These are phyloP conservation scores for Gobionotothen gibberifrons DNA, from an alignment of 2,797 vertebrate genomes.

Conservation along the genomic window DNA sequence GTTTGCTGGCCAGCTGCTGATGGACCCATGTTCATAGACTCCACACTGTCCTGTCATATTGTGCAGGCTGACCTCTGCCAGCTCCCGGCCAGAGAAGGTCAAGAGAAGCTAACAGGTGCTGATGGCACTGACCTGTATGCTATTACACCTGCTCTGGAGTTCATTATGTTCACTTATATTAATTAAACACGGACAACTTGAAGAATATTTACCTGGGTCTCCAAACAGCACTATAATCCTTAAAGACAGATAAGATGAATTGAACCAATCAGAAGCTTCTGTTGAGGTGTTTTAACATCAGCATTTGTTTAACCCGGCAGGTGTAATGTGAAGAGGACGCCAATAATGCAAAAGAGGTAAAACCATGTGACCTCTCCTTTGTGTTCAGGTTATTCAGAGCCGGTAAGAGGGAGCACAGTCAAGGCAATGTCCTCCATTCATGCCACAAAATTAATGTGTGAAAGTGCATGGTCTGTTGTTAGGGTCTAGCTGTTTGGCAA, in stretches of 20 bases:
- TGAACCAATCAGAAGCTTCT: neutral
- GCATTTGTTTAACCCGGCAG: neutral
- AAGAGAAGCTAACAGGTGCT: constrained; percentile 44
- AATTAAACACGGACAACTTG: constrained; percentile 19
- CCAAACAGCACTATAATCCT: neutral
- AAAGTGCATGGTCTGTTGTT: neutral
- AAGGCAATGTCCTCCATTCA: neutral
- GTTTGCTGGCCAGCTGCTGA: constrained; percentile 22
- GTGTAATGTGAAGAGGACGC: neutral
- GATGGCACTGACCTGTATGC: constrained; percentile 28
- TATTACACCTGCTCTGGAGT: constrained; percentile 36
- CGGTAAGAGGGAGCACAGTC: neutral
- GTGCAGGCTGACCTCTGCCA: constrained; percentile 41
- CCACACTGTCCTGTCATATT: constrained; percentile 14
- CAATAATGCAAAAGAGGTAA: neutral
- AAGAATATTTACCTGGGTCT: constrained; percentile 17
- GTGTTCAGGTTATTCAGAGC: neutral
- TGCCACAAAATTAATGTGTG: constrained; percentile 3
- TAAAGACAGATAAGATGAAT: constrained; percentile 9
- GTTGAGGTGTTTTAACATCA: constrained; percentile 7
- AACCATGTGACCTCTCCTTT: neutral
- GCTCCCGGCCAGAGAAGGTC: constrained; percentile 28
- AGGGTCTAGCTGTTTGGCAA: neutral
- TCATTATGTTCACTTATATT: constrained; percentile 27
- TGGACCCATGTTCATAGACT: constrained; percentile 14